These are phyloP conservation scores for Ecdyonurus torrentis DNA, from an alignment of 2,888 invertebrate genomes.

Conservation along the genomic window DNA sequence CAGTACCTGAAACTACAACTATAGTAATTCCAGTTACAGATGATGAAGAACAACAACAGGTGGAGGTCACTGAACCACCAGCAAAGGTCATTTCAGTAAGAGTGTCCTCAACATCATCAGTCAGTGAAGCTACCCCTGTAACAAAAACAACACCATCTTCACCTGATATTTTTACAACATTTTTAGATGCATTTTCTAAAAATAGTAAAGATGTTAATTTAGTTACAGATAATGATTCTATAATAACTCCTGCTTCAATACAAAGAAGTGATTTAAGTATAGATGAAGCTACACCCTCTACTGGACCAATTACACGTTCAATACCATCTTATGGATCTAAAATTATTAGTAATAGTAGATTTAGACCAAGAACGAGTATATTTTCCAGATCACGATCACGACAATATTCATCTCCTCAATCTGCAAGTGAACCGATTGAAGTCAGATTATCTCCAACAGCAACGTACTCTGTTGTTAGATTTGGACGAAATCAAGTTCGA, in stretches of 20 bases:
- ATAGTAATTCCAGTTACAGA: neutral
- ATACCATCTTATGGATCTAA: neutral
- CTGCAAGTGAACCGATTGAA: neutral
- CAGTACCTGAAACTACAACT: neutral
- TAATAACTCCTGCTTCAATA: slow-evolving; percentile 11
- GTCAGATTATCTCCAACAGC: neutral
- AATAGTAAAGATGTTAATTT: neutral
- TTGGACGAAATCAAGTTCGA: neutral
- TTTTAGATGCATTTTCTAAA: slow-evolving; percentile 9
- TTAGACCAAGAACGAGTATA: neutral
- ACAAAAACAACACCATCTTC: slow-evolving; percentile 14
- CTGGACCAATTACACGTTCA: slow-evolving; percentile 4
- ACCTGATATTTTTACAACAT: slow-evolving; percentile 12
- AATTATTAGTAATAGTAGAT: neutral
- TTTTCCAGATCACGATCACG: neutral
- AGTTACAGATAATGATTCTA: neutral
- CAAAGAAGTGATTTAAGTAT: slow-evolving; percentile 17
- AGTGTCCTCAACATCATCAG: slow-evolving; percentile 28
- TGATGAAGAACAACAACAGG: neutral
- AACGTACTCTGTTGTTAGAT: neutral
- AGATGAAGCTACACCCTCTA: slow-evolving; percentile 15
- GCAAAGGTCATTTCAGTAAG: slow-evolving; percentile 32
- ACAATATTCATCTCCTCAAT: neutral
- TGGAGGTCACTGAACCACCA: slow-evolving; percentile 9
- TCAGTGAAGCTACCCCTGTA: slow-evolving; percentile 16